Conservation (phyloP, 2,888 invertebrate genomes). For the Drosophila yooni region DNA sequence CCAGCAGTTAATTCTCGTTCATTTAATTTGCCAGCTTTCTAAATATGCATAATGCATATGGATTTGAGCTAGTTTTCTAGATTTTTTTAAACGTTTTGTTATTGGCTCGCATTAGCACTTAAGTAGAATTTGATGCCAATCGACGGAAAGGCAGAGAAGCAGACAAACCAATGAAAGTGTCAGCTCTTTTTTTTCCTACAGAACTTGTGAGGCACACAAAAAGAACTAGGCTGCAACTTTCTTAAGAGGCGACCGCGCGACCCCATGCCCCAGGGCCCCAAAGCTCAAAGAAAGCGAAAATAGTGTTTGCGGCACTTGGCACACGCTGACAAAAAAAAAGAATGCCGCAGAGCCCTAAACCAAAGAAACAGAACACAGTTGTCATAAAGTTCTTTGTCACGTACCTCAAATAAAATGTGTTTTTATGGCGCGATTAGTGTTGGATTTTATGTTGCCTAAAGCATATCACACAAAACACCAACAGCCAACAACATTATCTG, state of each 20-base stretch:
- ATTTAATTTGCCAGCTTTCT: conserved; percentile 73
- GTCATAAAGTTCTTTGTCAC: conserved; percentile 72
- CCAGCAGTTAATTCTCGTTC: conserved; percentile 47
- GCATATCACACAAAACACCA: conserved; percentile 61
- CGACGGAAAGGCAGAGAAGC: conserved; percentile 1
- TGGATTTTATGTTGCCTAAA: conserved; percentile 64
- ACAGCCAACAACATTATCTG: conserved; percentile 27
- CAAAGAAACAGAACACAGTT: conserved; percentile 28
- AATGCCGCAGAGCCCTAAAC: conserved; percentile 27
- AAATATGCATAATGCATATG: conserved; percentile 41
- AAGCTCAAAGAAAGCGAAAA: conserved; percentile 68
- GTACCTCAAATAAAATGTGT: conserved; percentile 74
- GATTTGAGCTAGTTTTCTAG: conserved; percentile 72
- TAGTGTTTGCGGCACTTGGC: conserved; percentile 48
- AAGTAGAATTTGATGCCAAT: conserved; percentile 77
- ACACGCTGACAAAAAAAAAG: conserved; percentile 46
- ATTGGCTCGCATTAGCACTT: conserved; percentile 71
- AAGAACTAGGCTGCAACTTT: conserved; percentile 59
- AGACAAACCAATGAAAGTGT: conserved; percentile 61
- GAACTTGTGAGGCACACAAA: conserved; percentile 28
- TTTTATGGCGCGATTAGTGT: conserved; percentile 77
- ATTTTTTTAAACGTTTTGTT: conserved; percentile 69
- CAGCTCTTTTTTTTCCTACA: conserved; percentile 41
- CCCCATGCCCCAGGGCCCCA: conserved; percentile 26
- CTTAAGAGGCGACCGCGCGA: conserved; percentile 26